Base-by-base conservation (phyloP, 2,797 vertebrate genomes). In the Chrosomus eos region DNA sequence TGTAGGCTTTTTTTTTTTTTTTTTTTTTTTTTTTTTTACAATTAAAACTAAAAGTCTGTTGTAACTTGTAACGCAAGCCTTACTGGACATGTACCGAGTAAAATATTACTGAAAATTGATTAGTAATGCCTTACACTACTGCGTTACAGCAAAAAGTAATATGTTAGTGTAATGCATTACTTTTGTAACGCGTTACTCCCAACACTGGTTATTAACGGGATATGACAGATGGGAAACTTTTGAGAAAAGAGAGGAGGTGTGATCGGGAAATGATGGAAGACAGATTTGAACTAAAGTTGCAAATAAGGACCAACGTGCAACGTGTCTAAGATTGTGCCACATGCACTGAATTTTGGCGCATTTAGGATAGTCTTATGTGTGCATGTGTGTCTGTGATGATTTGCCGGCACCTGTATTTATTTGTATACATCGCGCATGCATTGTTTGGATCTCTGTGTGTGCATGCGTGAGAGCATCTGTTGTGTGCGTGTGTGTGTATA, bases 401-500 rank as follows among this genome's bases (percentile, higher is more conserved):
- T 38, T 71, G 45, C 36, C 9, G 16, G 7, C 79, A 62, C 83
- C 23, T 80, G 76, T 64, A 60, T 64, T 77, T 72, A 36, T 85
- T 79, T 85, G 58, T 51, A 64, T 80, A 80, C 7, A 28, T 51
- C 19, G 23, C 0, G 1, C 5, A 23, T 16, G n/a, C 28, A 38
- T 28, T 83, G 31, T 38, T 53, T 83, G 60, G 33, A 53, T 82
- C 58, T 55, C 23, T 62, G 74, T 82, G 84, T 76, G 89, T 90
- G 88, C 58, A 90, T 71, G 84, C 82, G 90, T 89, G 91, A 87
- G 87, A 82, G 86, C 83, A 82, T 72, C 43, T 62, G 70, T 75
- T 68, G 18, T 68, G 38, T 76, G 72, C 90, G 31, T 71, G 43
- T 51, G 58, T 66, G 53, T 51, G 62, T 79, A 23, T 33, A 64